Evolutionary conservation across 2,888 invertebrate genomes (phyloP).

Genomic region (Sympetrum striolatum): DNA sequence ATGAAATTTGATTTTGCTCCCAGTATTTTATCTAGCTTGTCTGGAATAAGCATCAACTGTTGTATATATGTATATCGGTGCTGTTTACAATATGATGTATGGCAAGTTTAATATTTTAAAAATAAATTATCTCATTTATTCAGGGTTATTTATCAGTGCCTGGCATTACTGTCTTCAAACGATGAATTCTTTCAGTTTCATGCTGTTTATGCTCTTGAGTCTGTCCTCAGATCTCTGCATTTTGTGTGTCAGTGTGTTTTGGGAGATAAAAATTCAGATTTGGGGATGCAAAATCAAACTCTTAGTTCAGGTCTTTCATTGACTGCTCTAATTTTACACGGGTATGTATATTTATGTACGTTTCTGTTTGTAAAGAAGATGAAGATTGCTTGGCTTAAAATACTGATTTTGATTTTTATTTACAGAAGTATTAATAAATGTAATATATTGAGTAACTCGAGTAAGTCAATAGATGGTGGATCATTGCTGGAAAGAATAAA

Average conservation of each 20-base stretch:
- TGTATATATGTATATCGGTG: no score
- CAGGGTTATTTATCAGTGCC: conserved; percentile 1
- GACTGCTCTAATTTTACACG: neutral
- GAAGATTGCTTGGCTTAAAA: neutral
- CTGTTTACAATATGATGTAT: no score
- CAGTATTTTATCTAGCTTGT: no score
- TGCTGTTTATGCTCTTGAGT: conserved; percentile 8
- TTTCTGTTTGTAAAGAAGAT: neutral
- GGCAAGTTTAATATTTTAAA: no score
- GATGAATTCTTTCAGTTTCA: conserved; percentile 14
- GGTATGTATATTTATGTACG: neutral
- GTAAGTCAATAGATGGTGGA: neutral
- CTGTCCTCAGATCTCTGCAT: conserved; percentile 13
- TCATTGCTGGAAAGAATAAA: neutral
- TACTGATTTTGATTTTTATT: neutral
- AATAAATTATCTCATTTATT: neutral
- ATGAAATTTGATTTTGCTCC: neutral
- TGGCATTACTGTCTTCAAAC: neutral
- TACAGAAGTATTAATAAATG: conserved; percentile 15
- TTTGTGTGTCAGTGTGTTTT: neutral
- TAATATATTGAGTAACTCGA: neutral
- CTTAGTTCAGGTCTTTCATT: conserved; percentile 5
- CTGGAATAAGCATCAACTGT: no score
- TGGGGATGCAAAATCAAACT: neutral
- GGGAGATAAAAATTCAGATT: neutral